Base-by-base conservation (phyloP, 64 coral and sea anemone species). In the Stylophora pistillata region DNA sequence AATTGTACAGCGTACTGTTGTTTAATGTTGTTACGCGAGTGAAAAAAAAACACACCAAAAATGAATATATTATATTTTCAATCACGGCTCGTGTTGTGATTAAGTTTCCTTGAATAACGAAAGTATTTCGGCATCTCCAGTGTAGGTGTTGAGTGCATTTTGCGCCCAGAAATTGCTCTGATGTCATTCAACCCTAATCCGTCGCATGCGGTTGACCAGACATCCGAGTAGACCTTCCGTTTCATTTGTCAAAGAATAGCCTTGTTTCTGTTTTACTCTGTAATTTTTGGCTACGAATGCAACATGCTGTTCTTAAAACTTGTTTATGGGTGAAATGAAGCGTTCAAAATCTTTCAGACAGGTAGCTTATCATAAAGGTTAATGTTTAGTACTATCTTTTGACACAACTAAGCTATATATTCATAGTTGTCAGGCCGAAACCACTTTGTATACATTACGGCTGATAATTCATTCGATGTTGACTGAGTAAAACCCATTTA, bases 21-120 rank as follows among this genome's bases (percentile, higher is more conserved):
- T 84, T 53, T 84, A 27, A 84, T 84, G 80, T 84, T 64, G 80
- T 84, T 84, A 84, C 80, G 20, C 80, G 80, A 84, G 61, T 84
- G 80, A 84, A 84, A 37, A 84, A 84, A 37, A 78, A 84, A 84
- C 69, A 84, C 80, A 70, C 61, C 26, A 25, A 70, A 37, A 84
- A 84, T 84, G 80, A 84, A 84, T 84, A 84, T 84, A 84, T 84
- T 84, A 84, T 84, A 84, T 84, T 84, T 84, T 68, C 58, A 84
- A 70, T 84, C 60, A 84, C 23, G n/a, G 32, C 69, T 25, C 27
- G 28, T 76, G 41, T 76, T 23, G 73, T 82, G 32, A 28, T 70
- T 68, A 60, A 31, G 58, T 82, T 82, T 84, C 33, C 61, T 15
- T 41, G 78, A 82, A 30, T 37, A 55, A 37, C 1, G 7, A 58